Evolutionary conservation across 2,113 vertebrate genomes (phyloP).

Genomic region (Plecturocebus donacophilus): DNA sequence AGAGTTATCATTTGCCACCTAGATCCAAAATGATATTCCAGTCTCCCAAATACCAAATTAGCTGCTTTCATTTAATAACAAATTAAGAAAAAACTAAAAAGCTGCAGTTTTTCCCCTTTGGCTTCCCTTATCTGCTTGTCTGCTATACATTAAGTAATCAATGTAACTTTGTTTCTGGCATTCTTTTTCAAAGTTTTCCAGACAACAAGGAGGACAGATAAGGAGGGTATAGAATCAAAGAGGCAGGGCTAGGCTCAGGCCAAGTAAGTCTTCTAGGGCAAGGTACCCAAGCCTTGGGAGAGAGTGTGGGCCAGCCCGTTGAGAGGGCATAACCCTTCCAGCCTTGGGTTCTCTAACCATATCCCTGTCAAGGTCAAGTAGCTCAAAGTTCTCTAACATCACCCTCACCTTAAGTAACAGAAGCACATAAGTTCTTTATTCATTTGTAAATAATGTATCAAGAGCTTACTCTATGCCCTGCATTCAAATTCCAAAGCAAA

Average conservation of each 20-base stretch:
- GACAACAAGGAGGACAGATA: neutral
- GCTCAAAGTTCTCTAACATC: neutral
- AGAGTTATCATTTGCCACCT: neutral
- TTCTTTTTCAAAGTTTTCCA: neutral
- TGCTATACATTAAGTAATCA: neutral
- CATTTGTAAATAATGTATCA: neutral
- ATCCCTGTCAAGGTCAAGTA: neutral
- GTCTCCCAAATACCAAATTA: constrained; percentile 36
- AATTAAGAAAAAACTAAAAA: neutral
- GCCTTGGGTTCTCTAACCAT: neutral
- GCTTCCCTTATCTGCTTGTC: neutral
- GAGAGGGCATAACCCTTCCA: neutral
- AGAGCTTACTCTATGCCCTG: neutral
- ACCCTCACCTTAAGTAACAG: neutral
- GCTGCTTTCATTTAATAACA: neutral
- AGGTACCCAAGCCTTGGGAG: neutral
- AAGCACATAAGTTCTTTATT: neutral
- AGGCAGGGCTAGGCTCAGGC: neutral
- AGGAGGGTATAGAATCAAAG: neutral
- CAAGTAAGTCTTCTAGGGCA: too few species aligned
- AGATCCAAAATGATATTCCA: neutral
- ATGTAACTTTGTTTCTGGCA: neutral
- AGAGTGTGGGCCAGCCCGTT: neutral
- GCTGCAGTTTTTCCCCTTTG: neutral
- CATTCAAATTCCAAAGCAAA: constrained; percentile 15